Percentiles rank a stretch among this genome's conserved stretches.
Conservation (phyloP, 2,797 vertebrate genomes). For the Pantherophis vulpinus region DNA sequence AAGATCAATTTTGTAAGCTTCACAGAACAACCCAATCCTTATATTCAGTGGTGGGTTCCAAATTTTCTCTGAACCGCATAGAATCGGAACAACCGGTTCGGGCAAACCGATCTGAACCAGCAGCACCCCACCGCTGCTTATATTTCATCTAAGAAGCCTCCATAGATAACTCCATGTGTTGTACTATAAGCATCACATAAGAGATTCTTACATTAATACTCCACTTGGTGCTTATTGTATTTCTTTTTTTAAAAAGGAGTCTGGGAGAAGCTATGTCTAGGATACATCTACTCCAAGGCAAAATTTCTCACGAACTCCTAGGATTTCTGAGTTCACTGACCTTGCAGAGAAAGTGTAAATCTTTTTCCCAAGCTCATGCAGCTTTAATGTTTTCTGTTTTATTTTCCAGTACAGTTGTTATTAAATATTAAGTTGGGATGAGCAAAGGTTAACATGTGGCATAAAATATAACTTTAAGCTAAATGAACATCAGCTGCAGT, state of each 20-base stretch:
- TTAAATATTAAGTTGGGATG: conserved; percentile 63
- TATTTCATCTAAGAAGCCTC: not conserved
- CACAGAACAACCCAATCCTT: not conserved
- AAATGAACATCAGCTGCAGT: conserved; percentile 41
- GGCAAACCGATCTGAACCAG: no score
- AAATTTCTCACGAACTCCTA: not conserved
- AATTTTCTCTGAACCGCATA: no score
- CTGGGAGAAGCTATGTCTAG: not conserved
- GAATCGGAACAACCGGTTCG: no score
- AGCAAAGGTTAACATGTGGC: conserved; percentile 43
- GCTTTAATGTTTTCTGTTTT: conserved; percentile 50
- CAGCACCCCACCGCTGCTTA: no score
- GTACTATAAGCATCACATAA: not conserved
- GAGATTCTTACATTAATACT: not conserved
- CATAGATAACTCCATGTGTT: not conserved
- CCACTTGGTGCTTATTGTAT: not conserved
- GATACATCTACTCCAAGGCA: conserved; percentile 33
- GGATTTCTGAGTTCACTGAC: conserved; percentile 29
- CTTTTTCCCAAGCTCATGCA: conserved; percentile 36
- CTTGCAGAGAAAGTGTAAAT: conserved; percentile 43
- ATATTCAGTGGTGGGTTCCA: no score
- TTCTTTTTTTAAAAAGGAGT: no score
- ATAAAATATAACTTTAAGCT: conserved; percentile 47
- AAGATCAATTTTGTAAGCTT: no score
- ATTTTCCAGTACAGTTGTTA: conserved; percentile 59